phyloP scores from a whole-genome alignment of 2,797 vertebrate genomes.

The Anniella stebbinsi region DNA sequence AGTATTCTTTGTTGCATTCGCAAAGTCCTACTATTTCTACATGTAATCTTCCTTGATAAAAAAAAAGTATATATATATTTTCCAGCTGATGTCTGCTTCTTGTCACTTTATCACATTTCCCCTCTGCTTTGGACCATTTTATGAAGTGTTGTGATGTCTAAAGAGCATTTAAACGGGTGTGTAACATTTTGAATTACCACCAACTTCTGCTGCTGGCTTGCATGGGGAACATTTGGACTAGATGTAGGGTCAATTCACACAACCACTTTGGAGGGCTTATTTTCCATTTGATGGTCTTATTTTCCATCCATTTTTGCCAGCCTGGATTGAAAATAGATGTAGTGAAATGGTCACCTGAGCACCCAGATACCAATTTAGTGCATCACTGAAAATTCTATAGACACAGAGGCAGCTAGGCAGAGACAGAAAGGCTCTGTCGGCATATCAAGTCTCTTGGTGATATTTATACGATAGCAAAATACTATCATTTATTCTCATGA shows the following conservation, averaged over 20 bases:
- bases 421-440: conserved; percentile 10
- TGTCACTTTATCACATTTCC: conserved; percentile 74
- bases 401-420: not conserved
- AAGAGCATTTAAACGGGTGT: conserved; percentile 65
- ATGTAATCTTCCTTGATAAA: conserved; percentile 77
- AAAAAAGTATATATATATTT: conserved; percentile 53
- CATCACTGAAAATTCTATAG: conserved; percentile 30
- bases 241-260: conserved; percentile 64
- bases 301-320: conserved; percentile 30
- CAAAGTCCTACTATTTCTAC: conserved; percentile 74
- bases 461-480: not conserved
- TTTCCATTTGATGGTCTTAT: conserved; percentile 40
- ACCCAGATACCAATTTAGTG: conserved; percentile 41
- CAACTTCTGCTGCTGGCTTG: conserved; percentile 52
- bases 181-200: conserved; percentile 71
- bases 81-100: conserved; percentile 73
- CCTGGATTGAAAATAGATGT: conserved; percentile 37
- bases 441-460: not conserved
- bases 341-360: conserved; percentile 32
- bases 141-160: conserved; percentile 72
- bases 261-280: conserved; percentile 58
- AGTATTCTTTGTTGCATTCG: conserved; percentile 77
- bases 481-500: not conserved
- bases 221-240: conserved; percentile 52
- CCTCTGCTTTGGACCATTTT: conserved; percentile 73